Conservation (phyloP, 2,113 vertebrate genomes). For the Pygoscelis adeliae region DNA sequence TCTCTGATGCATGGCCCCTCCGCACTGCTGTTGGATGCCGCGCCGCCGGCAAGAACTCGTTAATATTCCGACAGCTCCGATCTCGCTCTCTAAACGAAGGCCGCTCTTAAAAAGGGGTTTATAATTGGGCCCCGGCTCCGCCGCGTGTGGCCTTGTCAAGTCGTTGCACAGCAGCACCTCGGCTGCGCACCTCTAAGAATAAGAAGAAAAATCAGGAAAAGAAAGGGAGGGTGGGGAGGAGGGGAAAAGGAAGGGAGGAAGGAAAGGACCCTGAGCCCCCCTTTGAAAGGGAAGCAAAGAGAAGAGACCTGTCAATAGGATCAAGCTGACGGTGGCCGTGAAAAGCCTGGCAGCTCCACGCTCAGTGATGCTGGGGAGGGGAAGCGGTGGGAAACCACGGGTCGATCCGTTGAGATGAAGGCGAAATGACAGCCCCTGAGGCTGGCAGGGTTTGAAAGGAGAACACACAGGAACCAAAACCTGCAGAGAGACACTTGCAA, state of each 20-base stretch:
- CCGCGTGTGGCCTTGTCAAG: constrained; percentile 43
- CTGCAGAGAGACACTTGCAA: constrained; percentile 48
- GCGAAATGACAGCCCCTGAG: constrained; percentile 47
- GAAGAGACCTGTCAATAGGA: constrained; percentile 50
- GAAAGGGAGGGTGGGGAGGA: background rate
- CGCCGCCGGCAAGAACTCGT: background rate
- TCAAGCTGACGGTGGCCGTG: constrained; percentile 2
- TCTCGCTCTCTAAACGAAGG: background rate
- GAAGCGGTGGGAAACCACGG: constrained; percentile 37
- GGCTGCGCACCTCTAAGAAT: background rate
- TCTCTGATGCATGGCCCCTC: accelerated
- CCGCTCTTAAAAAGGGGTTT: background rate
- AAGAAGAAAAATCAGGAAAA: background rate
- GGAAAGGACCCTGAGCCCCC: background rate
- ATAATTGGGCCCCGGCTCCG: constrained; percentile 51
- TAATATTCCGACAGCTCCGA: constrained; percentile 54
- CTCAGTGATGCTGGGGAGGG: background rate
- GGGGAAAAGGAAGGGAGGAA: background rate
- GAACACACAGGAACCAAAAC: constrained; percentile 56
- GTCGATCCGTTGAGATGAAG: constrained; percentile 63
- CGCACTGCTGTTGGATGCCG: accelerated
- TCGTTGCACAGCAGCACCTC: background rate
- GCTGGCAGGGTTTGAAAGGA: constrained; percentile 58
- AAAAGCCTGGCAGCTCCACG: constrained; percentile 7
- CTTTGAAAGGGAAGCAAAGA: constrained; percentile 29